phyloP scores from a whole-genome alignment of 2,888 invertebrate genomes.

The Patella ulyssiponensis region DNA sequence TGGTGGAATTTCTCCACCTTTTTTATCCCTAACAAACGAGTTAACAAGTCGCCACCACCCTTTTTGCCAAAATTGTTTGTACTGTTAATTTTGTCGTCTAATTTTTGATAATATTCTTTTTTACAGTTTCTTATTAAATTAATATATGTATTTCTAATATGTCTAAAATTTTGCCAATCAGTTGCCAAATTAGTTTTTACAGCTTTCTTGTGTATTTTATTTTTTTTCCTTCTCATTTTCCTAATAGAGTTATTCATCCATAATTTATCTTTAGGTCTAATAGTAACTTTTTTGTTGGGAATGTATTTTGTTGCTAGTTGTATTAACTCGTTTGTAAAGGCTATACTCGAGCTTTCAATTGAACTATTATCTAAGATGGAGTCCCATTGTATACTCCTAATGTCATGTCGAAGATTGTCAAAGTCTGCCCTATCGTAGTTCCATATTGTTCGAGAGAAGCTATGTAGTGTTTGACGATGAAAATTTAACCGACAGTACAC shows the following conservation, averaged over 20 bases:
- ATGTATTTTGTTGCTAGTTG: background rate
- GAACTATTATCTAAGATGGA: background rate
- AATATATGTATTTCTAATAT: too few species aligned
- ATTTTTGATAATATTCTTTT: background rate
- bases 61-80: background rate
- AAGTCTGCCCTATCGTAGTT: background rate
- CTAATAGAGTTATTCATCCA: slow-evolving; percentile 8
- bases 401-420: background rate
- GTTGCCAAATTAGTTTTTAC: too few species aligned
- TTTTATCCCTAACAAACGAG: background rate
- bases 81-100: background rate
- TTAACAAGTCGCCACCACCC: background rate
- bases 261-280: background rate
- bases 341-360: background rate
- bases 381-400: background rate
- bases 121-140: too few species aligned
- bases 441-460: background rate
- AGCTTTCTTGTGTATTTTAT: background rate
- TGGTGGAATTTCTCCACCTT: background rate
- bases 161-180: too few species aligned
- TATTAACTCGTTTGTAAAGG: background rate
- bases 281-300: slow-evolving; percentile 1
- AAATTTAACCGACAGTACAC: background rate
- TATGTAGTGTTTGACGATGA: background rate
- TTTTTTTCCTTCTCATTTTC: background rate